These are phyloP conservation scores for Haliaeetus leucogaster DNA, from an alignment of 2,113 vertebrate genomes.

Conservation along the genomic window DNA sequence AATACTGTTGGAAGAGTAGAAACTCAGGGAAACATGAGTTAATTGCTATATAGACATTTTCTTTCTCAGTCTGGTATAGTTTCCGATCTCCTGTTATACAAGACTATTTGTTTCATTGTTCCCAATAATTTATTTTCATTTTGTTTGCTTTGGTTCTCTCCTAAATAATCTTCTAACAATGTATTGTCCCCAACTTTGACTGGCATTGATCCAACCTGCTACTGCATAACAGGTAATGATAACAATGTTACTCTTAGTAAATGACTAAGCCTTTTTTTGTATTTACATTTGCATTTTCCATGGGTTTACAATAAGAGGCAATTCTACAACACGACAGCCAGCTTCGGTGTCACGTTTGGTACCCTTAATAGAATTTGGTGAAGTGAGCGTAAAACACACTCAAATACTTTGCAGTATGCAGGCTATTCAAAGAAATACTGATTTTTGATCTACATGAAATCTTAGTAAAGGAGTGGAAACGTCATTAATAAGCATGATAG, in stretches of 20 bases:
- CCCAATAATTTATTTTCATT: not conserved
- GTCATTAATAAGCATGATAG: not conserved
- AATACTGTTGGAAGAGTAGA: not conserved
- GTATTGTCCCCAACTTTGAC: not conserved
- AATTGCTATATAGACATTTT: not conserved
- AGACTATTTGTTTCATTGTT: not conserved
- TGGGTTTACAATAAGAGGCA: not conserved
- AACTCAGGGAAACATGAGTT: not conserved
- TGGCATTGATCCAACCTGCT: not conserved
- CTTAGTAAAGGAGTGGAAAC: not conserved
- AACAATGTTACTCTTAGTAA: not conserved
- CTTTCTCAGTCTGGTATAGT: not conserved
- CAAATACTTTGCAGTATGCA: not conserved
- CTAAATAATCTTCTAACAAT: not conserved
- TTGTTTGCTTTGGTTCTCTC: not conserved
- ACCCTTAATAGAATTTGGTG: not conserved
- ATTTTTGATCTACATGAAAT: not conserved
- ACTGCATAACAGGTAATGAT: not conserved
- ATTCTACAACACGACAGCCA: not conserved
- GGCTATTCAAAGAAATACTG: not conserved
- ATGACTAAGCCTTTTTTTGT: not conserved
- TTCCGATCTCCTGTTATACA: not conserved
- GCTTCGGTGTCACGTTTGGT: not conserved
- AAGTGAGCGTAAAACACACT: not conserved
- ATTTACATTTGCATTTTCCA: not conserved